Conservation (phyloP, 2,888 invertebrate genomes). For the Hypomecis atomaria region DNA sequence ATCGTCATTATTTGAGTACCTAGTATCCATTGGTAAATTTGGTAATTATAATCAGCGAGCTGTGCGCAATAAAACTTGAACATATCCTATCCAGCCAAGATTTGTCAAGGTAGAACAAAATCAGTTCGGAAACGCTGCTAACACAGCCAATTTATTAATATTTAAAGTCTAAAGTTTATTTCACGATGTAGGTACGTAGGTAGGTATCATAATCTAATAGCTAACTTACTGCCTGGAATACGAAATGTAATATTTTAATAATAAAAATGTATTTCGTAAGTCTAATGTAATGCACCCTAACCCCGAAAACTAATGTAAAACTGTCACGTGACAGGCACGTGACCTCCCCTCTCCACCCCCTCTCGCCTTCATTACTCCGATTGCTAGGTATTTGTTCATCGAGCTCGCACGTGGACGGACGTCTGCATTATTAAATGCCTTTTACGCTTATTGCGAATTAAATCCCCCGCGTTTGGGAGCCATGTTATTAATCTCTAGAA, state of each 20-base stretch:
- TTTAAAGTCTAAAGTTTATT: no score
- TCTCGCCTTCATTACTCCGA: conserved; percentile 76
- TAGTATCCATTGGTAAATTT: no score
- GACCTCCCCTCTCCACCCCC: conserved; percentile 55
- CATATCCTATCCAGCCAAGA: no score
- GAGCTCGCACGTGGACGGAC: conserved; percentile 74
- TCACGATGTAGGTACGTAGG: no score
- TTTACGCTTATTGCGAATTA: conserved; percentile 83
- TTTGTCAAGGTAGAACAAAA: no score
- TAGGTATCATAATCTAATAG: no score
- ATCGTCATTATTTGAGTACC: no score
- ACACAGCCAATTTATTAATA: no score
- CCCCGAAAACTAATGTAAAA: conserved; percentile 66
- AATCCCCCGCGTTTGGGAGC: conserved; percentile 61
- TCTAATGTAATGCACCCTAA: conserved; percentile 66
- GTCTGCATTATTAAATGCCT: conserved; percentile 85
- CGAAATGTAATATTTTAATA: conserved; percentile 49
- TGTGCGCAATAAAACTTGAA: no score
- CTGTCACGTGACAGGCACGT: conserved; percentile 79
- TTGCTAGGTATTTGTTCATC: conserved; percentile 79
- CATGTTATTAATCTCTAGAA: conserved; percentile 69
- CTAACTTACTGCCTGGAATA: neutral
- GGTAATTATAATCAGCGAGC: no score
- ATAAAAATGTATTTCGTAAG: conserved; percentile 56
- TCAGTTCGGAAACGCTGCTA: no score